Evolutionary conservation across 2,113 vertebrate genomes (phyloP).

Genomic region (Dipodomys ordii): DNA sequence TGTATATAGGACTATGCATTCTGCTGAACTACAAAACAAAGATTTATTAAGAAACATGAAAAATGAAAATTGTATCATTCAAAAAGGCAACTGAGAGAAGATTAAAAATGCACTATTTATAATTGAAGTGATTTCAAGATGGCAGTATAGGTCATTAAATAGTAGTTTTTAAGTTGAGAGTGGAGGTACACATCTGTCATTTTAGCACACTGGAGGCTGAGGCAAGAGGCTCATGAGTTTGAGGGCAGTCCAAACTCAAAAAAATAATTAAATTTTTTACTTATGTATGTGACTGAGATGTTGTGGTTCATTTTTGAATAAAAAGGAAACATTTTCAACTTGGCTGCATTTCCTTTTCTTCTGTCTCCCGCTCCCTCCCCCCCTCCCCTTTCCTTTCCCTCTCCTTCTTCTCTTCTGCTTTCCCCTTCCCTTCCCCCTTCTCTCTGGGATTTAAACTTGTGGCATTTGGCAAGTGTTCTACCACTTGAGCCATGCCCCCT

Average conservation of each 20-base stretch:
- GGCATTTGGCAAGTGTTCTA: too few relatives aligned
- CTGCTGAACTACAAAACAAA: background rate
- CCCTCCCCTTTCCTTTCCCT: too few relatives aligned
- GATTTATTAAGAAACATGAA: background rate
- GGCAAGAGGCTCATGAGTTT: background rate
- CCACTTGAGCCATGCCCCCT: too few relatives aligned
- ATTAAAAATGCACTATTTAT: constrained; percentile 44
- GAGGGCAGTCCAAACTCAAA: background rate
- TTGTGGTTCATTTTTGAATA: background rate
- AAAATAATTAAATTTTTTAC: too few relatives aligned
- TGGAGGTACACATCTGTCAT: background rate
- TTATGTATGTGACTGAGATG: background rate
- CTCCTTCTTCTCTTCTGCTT: too few relatives aligned
- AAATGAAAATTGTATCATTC: constrained; percentile 3
- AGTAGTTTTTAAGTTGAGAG: background rate
- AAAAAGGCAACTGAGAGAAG: background rate
- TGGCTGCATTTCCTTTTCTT: background rate
- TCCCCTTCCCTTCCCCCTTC: too few relatives aligned
- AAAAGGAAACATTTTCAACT: background rate
- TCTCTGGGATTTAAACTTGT: too few relatives aligned
- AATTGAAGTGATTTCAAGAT: constrained; percentile 24
- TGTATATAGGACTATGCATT: constrained; percentile 13
- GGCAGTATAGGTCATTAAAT: background rate
- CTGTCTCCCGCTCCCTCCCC: too few relatives aligned
- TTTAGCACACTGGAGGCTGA: background rate